phyloP scores from a whole-genome alignment of 2,888 invertebrate species.

The Phrixothrix hirtus region DNA sequence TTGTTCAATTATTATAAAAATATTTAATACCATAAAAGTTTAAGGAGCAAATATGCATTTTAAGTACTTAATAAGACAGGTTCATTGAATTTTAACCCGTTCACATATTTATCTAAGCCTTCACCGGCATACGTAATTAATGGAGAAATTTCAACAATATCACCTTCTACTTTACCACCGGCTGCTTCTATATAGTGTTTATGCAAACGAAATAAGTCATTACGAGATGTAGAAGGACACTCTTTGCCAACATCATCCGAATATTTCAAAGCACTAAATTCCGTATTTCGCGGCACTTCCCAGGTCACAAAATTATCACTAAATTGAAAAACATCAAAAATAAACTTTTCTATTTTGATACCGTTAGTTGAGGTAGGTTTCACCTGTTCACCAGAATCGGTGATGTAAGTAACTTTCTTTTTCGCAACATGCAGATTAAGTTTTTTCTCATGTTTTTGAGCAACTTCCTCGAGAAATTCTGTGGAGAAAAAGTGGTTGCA shows the following conservation, averaged over 20 bases:
- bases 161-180: conserved; percentile 72
- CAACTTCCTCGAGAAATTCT: conserved; percentile 79
- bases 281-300: conserved; percentile 88
- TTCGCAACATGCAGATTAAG: conserved; percentile 92
- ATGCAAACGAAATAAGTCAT: conserved; percentile 77
- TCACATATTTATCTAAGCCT: conserved; percentile 62
- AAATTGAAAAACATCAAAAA: conserved; percentile 97
- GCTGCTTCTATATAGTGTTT: conserved; percentile 78
- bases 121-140: conserved; percentile 90
- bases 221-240: conserved; percentile 84
- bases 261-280: conserved; percentile 98
- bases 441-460: conserved; percentile 69
- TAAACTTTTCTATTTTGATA: conserved; percentile 98
- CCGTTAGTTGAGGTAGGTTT: conserved; percentile 88
- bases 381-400: conserved; percentile 69
- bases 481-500: conserved; percentile 97
- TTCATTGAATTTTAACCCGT: conserved; percentile 21
- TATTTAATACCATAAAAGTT: too few species aligned
- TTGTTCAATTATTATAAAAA: too few species aligned
- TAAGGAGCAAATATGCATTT: too few species aligned
- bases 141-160: conserved; percentile 88
- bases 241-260: conserved; percentile 85
- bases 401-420: conserved; percentile 92
- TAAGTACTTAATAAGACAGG: conserved; percentile 24
- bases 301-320: conserved; percentile 89